These are phyloP conservation scores for Macropis europaea DNA, from an alignment of 2,888 invertebrate species.

Conservation along the genomic window DNA sequence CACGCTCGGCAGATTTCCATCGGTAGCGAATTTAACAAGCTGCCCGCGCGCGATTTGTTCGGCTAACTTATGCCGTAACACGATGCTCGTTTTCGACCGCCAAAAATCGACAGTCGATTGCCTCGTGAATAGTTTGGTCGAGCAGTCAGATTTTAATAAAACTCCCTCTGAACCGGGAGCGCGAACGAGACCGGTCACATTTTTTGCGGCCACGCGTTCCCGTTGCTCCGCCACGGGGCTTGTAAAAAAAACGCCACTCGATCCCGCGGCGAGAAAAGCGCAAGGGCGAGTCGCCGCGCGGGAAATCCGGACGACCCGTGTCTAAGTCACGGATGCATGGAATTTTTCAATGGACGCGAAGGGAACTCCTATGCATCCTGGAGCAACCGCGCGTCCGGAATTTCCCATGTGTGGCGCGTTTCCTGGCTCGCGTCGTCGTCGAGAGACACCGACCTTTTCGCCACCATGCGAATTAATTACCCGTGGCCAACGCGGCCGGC, in stretches of 20 bases:
- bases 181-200: too few species aligned
- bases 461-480: too few species aligned
- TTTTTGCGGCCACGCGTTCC: too few species aligned
- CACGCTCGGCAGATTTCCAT: constrained; percentile 41
- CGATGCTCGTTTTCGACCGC: constrained; percentile 22
- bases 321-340: constrained; percentile 54
- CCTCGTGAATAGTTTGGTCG: too few species aligned
- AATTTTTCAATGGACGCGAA: constrained; percentile 57
- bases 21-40: constrained; percentile 45
- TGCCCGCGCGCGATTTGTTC: constrained; percentile 35
- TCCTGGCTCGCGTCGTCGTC: neutral
- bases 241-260: neutral
- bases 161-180: too few species aligned
- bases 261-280: constrained; percentile 19
- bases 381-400: constrained; percentile 21
- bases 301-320: constrained; percentile 21
- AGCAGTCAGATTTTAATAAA: too few species aligned
- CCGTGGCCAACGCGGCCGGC: too few species aligned
- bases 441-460: too few species aligned
- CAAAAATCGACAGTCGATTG: too few species aligned
- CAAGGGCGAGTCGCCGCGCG: constrained; percentile 2
- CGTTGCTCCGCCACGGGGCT: too few species aligned
- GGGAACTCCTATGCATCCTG: constrained; percentile 35
- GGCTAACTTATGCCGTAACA: constrained; percentile 29
- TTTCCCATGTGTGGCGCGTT: constrained; percentile 45